These are phyloP conservation scores for Orthosia incerta DNA, from an alignment of 2,888 invertebrate species.

Conservation along the genomic window DNA sequence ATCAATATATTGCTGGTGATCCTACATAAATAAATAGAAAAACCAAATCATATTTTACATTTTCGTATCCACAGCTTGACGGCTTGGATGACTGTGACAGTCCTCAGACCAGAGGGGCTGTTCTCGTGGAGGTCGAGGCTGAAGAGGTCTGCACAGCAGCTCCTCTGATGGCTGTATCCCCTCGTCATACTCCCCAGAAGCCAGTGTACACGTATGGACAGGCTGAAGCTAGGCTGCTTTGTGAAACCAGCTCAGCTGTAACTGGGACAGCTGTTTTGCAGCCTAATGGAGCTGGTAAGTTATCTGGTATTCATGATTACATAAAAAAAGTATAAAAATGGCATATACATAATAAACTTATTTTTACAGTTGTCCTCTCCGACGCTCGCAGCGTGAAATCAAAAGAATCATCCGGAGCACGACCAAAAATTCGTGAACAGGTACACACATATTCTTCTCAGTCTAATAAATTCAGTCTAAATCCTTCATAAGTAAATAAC, in stretches of 20 bases:
- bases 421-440: slow-evolving; percentile 82
- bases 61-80: slow-evolving; percentile 72
- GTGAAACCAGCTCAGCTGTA: slow-evolving; percentile 86
- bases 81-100: slow-evolving; percentile 82
- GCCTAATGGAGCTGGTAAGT: slow-evolving; percentile 82
- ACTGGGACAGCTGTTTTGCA: slow-evolving; percentile 87
- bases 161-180: slow-evolving; percentile 92
- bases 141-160: slow-evolving; percentile 95
- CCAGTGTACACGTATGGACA: slow-evolving; percentile 94
- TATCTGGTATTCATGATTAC: not conserved
- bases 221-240: slow-evolving; percentile 90
- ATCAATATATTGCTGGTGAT: not conserved
- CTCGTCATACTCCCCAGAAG: slow-evolving; percentile 92
- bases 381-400: slow-evolving; percentile 76
- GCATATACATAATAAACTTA: slow-evolving; percentile 10
- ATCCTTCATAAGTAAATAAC: slow-evolving; percentile 58
- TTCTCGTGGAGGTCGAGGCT: slow-evolving; percentile 95
- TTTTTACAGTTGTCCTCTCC: slow-evolving; percentile 76
- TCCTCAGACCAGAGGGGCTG: slow-evolving; percentile 92
- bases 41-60: not conserved
- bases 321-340: not conserved
- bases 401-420: slow-evolving; percentile 74
- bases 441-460: slow-evolving; percentile 71
- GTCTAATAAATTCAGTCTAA: slow-evolving; percentile 33
- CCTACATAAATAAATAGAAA: not conserved